phyloP scores from a whole-genome alignment of 2,797 vertebrate genomes.

The Pantherophis vulpinus region DNA sequence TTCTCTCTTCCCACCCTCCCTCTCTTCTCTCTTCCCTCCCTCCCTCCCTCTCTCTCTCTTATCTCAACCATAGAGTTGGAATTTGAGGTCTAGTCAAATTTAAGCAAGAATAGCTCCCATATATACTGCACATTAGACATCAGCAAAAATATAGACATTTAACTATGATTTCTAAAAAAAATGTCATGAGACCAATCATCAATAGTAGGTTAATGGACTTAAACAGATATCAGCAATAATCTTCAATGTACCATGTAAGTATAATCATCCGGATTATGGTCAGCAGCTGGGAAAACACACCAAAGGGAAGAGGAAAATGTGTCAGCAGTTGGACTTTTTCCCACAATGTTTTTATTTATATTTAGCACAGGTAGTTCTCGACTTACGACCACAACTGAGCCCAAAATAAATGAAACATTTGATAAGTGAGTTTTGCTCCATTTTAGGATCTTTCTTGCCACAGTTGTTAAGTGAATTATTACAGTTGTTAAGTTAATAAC shows the following conservation, averaged over 20 bases:
- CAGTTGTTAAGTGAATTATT: background rate
- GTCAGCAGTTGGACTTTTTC: background rate
- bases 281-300: background rate
- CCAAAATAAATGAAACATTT: background rate
- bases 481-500: background rate
- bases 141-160: background rate
- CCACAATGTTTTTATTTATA: background rate
- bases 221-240: background rate
- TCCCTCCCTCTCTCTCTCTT: no score
- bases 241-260: background rate
- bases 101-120: background rate
- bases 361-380: background rate
- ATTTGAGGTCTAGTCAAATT: background rate
- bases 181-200: background rate
- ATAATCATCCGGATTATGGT: background rate
- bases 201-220: background rate
- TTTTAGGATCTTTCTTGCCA: background rate
- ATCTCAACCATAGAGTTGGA: background rate
- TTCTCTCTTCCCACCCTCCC: no score
- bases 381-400: background rate
- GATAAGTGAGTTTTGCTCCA: background rate
- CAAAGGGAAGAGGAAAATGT: background rate
- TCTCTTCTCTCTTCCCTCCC: no score
- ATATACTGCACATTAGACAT: background rate
- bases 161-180: background rate